These are phyloP conservation scores for Psittacula cyanocephala DNA, from an alignment of 2,113 vertebrate genomes.

Conservation along the genomic window DNA sequence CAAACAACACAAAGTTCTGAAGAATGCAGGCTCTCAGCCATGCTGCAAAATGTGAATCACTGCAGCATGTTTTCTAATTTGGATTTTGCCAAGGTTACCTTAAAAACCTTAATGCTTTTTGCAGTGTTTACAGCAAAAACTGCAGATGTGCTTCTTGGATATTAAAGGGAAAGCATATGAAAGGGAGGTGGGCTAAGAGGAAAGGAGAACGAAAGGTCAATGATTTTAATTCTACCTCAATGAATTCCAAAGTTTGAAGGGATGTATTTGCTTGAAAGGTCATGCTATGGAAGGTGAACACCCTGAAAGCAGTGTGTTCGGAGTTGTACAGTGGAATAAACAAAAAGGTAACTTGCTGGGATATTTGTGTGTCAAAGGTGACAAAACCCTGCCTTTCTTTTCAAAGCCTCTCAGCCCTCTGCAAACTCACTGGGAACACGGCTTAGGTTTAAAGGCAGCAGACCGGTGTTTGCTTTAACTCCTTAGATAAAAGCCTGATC, in stretches of 20 bases:
- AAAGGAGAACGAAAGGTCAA: conserved; percentile 62
- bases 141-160: conserved; percentile 58
- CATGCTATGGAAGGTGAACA: conserved; percentile 45
- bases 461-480: conserved; percentile 62
- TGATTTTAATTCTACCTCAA: conserved; percentile 63
- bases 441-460: conserved; percentile 52
- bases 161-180: conserved; percentile 49
- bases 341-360: conserved; percentile 54
- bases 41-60: conserved; percentile 45
- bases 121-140: conserved; percentile 61
- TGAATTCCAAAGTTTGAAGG: conserved; percentile 59
- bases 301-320: not conserved
- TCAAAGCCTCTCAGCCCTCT: conserved; percentile 60
- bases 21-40: conserved; percentile 47
- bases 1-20: conserved; percentile 52
- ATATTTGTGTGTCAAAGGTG: conserved; percentile 67
- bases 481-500: conserved; percentile 25
- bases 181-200: not conserved
- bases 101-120: conserved; percentile 45
- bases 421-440: conserved; percentile 46
- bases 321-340: conserved; percentile 56
- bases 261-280: conserved; percentile 60
- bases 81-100: conserved; percentile 53
- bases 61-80: conserved; percentile 52
- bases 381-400: conserved; percentile 35